Evolutionary conservation across 2,113 vertebrate species (phyloP).

Genomic region (Zeus faber): DNA sequence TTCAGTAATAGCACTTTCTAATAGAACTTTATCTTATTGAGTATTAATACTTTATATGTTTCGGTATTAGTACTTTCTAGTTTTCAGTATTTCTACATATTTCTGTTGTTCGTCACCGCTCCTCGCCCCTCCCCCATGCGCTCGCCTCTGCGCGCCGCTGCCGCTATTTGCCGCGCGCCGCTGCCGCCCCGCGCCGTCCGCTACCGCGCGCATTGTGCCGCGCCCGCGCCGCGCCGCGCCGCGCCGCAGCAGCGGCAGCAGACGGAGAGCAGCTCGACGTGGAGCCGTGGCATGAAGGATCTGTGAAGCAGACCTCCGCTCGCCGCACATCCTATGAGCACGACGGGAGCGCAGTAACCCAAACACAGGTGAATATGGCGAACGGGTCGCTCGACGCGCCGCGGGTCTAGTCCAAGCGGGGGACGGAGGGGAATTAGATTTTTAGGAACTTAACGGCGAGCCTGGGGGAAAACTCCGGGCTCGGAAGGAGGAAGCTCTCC

Average conservation of each 20-base stretch:
- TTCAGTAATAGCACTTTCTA: too few relatives aligned
- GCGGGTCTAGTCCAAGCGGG: not conserved
- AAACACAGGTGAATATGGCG: constrained; percentile 57
- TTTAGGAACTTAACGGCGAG: constrained; percentile 35
- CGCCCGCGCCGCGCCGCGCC: constrained; percentile 32
- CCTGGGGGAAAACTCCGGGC: constrained; percentile 59
- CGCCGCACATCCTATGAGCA: constrained; percentile 72
- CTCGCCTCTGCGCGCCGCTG: not conserved
- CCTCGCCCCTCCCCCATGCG: not conserved
- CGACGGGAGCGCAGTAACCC: constrained; percentile 66
- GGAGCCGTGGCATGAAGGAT: constrained; percentile 77
- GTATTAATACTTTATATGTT: too few relatives aligned
- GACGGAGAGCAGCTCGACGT: constrained; percentile 52
- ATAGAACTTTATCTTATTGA: too few relatives aligned
- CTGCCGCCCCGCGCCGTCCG: constrained; percentile 44
- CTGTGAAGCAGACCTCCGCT: constrained; percentile 69
- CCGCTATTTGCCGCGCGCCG: too few relatives aligned
- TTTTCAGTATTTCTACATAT: too few relatives aligned
- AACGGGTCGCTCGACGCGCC: constrained; percentile 2
- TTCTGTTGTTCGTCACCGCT: too few relatives aligned
- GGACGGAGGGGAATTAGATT: constrained; percentile 13
- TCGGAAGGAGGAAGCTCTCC: constrained; percentile 27
- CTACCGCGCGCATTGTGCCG: too few relatives aligned
- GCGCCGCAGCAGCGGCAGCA: constrained; percentile 45
- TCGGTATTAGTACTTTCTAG: too few relatives aligned